Evolutionary conservation across 2,113 vertebrate species (phyloP), one percentile per base, ranked within the genome.

Genomic region (Polypterus bichir): DNA sequence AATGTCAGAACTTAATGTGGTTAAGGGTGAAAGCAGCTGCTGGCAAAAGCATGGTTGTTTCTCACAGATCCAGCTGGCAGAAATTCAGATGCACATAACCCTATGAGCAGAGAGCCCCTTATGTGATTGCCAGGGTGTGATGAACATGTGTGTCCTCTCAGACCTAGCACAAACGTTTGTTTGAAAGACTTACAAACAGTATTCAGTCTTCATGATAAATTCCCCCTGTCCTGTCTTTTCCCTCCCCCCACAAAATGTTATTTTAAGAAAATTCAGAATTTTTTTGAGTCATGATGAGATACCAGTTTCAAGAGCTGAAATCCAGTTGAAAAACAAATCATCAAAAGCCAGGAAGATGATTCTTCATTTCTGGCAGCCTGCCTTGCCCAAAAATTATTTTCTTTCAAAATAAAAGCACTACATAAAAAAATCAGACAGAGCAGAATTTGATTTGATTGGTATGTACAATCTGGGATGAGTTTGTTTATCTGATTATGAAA

Each of bases 111-210:
- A 51, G 49, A 7, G 49, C 49, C 6, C 6, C 49, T 51, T 51
- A 9, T 51, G 49, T 51, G 49, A 6, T 9, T 51, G 49, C 49
- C 49, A 7, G 49, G 49, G 49, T 51, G 49, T 7, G 9, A 51
- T 51, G 9, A 44, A 27, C 56, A 57, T 57, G 56, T 57, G 56
- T 57, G 9, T 57, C 56, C 56, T 57, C 56, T 57, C 56, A 57
- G 27, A 6, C 56, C 56, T 45, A 27, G 3, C 5, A 4, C 7
- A 44, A 11, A 27, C 9, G 9, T 57, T 57, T 57, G 56, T 57
- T 57, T 57, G 56, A 57, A 57, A 57, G 56, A 57, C 27, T 27
- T 27, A 44, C 56, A 57, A 57, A 57, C 56, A 57, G 56, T 44
- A 7, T 57, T 44, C 27, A 57, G 56, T 57, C 56, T 27, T 57